Evolutionary conservation across 2,113 vertebrate species (phyloP), one percentile per base, ranked within the genome.

Genomic region (Noctilio leporinus): DNA sequence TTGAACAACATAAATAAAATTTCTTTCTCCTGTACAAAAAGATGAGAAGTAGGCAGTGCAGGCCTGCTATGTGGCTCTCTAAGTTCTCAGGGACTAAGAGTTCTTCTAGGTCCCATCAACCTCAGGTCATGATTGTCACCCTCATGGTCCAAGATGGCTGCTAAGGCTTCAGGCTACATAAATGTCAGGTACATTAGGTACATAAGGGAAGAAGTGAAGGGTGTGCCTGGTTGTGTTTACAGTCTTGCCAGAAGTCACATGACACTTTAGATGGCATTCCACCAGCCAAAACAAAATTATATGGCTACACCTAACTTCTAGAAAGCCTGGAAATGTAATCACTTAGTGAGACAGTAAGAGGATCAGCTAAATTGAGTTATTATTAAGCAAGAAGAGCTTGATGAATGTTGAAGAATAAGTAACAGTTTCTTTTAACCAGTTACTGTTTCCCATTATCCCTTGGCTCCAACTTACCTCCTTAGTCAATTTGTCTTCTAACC

Each of bases 1-100:
- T 88, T 86, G n/a, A 55, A 49, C 28, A 85, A 33, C 47, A 65
- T 16, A 38, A 16, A 76, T 30, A 49, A 72, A n/a, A 51, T 59
- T 94, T 89, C 57, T 64, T 72, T 75, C 64, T 93, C 38, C 5
- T 89, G 30, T 92, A 69, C 78, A 38, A 38, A 1, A 47, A 59
- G 28, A 47, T 0, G 10, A 57, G 40, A 64, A 40, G 1, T 24
- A 4, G 20, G 35, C 3, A 78, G 17, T 17, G 14, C 0, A 62
- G 35, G 22, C 26, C 7, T 89, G 57, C 7, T n/a, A 0, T 40
- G 33, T 84, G 51, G 5, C 40, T 72, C 38, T 35, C 1, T 35
- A 89, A 73, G 35, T 69, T 72, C n/a, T 62, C 0, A 28, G 26
- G 35, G 28, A 67, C 9, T 16, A 22, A 62, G 10, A 4, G 9